phyloP scores from a whole-genome alignment of 35 echinoderm and acorn worm genomes.

The Eucidaris tribuloides region DNA sequence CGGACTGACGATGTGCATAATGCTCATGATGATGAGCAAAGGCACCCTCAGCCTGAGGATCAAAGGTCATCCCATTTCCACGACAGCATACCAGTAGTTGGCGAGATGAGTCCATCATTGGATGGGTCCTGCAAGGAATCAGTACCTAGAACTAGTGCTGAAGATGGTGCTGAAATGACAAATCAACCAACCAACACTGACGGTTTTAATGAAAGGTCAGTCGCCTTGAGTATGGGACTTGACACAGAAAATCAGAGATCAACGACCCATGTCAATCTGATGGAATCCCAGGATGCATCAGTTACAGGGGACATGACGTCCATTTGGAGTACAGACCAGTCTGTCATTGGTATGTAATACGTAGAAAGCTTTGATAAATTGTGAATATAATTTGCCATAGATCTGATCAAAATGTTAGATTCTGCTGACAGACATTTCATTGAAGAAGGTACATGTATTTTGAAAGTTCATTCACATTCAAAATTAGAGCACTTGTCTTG shows the following conservation, averaged over 20 bases:
- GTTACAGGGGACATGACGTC: slow-evolving; percentile 54
- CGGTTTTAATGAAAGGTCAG: background rate
- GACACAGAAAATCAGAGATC: background rate
- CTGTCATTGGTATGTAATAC: slow-evolving; percentile 37
- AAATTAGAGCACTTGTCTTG: too few species aligned
- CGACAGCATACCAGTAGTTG: background rate
- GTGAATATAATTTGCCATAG: too few species aligned
- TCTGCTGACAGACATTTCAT: too few species aligned
- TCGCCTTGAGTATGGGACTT: background rate
- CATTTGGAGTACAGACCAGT: slow-evolving; percentile 55
- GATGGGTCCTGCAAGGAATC: background rate
- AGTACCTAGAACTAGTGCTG: background rate
- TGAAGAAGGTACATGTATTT: too few species aligned
- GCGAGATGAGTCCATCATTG: background rate
- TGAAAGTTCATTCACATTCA: too few species aligned
- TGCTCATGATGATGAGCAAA: background rate
- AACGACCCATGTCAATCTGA: background rate
- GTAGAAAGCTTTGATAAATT: too few species aligned
- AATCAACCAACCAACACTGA: background rate
- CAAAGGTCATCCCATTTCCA: background rate
- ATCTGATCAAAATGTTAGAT: too few species aligned
- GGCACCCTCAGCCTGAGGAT: background rate
- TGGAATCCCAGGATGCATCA: background rate
- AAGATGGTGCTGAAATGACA: background rate
- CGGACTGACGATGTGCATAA: background rate